Conservation (phyloP, 1,140 invertebrate species). For the Sitophilus oryzae region DNA sequence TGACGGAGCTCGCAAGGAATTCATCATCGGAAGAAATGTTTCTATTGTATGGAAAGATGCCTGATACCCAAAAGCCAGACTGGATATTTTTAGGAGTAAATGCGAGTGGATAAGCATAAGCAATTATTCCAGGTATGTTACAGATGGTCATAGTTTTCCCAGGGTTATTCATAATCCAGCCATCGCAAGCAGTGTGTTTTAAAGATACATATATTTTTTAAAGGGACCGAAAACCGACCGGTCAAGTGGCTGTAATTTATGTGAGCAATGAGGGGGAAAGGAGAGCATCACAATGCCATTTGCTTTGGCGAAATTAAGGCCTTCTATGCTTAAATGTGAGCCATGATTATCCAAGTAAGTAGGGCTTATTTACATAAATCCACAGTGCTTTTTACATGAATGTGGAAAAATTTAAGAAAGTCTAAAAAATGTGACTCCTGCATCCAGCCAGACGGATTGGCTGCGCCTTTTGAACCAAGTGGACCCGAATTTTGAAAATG, state of each 20-base stretch:
- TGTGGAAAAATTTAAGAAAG: too few species aligned
- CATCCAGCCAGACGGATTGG: too few species aligned
- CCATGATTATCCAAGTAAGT: conserved; percentile 46
- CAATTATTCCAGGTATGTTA: not conserved
- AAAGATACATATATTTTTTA: conserved; percentile 35
- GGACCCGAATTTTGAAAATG: too few species aligned
- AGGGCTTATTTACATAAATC: too few species aligned
- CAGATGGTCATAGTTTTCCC: conserved; percentile 10
- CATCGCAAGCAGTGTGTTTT: conserved; percentile 11
- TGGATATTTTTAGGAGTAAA: conserved; percentile 10
- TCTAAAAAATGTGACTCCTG: too few species aligned
- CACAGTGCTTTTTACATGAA: too few species aligned
- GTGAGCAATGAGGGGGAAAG: conserved; percentile 40
- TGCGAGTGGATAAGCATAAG: conserved; percentile 8
- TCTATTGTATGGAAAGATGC: conserved; percentile 15
- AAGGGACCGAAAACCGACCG: conserved; percentile 40
- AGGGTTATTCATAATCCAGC: conserved; percentile 9
- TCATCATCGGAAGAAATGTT: conserved; percentile 48
- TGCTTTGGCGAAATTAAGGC: conserved; percentile 44
- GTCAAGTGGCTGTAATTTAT: conserved; percentile 43
- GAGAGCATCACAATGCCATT: conserved; percentile 40
- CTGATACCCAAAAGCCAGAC: conserved; percentile 10
- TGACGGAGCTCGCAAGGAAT: too few species aligned
- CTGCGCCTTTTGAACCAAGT: too few species aligned
- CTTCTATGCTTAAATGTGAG: conserved; percentile 33